Conservation (phyloP, 2,797 vertebrate species). For the Chelon labrosus region DNA sequence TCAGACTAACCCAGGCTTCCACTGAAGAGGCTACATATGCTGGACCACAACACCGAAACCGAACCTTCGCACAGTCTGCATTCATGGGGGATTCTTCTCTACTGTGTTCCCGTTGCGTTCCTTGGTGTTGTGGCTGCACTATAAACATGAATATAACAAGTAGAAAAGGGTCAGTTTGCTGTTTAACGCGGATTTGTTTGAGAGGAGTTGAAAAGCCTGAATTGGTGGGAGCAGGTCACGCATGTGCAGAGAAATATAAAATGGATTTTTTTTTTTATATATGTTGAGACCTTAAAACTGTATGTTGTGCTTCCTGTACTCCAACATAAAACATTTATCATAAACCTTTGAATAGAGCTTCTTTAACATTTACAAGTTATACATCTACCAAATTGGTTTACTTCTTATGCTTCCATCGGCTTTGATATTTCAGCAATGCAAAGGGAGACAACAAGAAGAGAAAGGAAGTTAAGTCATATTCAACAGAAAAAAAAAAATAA, state of each 20-base stretch:
- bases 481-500: conserved; percentile 77
- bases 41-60: conserved; percentile 40
- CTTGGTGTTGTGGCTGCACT: conserved; percentile 49
- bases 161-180: conserved; percentile 31
- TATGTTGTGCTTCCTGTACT: conserved; percentile 88
- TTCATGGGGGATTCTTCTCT: conserved; percentile 6
- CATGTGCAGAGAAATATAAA: conserved; percentile 76
- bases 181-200: conserved; percentile 38
- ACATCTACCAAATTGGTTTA: conserved; percentile 92
- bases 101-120: conserved; percentile 1
- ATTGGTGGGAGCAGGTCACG: conserved; percentile 73
- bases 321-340: conserved; percentile 88
- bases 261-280: conserved; percentile 62
- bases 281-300: conserved; percentile 76
- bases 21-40: conserved; percentile 71
- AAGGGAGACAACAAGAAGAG: conserved; percentile 86
- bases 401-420: conserved; percentile 88
- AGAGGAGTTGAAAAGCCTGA: conserved; percentile 57
- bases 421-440: conserved; percentile 88
- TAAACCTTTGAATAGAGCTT: conserved; percentile 87
- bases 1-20: conserved; percentile 72
- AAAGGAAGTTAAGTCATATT: conserved; percentile 89
- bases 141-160: conserved; percentile 58
- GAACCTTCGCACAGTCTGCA: not conserved
- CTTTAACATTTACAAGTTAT: conserved; percentile 89